Evolutionary conservation across 2,888 invertebrate genomes (phyloP).

Genomic region (Brachypterus glaber): DNA sequence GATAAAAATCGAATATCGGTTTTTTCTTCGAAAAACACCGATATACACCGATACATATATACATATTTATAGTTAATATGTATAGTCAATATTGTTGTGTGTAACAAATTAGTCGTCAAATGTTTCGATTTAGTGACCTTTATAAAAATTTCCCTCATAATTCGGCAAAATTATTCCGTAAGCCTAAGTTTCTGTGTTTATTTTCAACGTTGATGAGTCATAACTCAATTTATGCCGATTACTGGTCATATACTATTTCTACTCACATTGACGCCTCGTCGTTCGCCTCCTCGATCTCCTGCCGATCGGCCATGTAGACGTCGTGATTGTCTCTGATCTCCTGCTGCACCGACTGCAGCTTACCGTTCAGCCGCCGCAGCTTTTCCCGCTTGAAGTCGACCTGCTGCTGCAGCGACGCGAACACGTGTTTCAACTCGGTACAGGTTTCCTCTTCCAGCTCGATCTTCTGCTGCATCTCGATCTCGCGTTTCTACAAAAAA

Average conservation of each 20-base stretch:
- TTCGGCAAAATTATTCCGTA: no score
- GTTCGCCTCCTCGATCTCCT: constrained; percentile 84
- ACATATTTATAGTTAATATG: no score
- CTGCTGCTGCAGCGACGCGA: constrained; percentile 87
- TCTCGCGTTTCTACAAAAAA: constrained; percentile 46
- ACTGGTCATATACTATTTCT: no score
- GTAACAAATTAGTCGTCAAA: no score
- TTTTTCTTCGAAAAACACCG: background rate
- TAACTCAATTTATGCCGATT: no score
- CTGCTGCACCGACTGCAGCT: constrained; percentile 63
- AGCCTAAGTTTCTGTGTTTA: no score
- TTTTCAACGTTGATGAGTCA: no score
- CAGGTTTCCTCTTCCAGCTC: constrained; percentile 92
- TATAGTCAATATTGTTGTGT: no score
- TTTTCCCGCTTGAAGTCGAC: constrained; percentile 94
- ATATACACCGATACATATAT: background rate
- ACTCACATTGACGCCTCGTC: constrained; percentile 72
- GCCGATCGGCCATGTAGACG: constrained; percentile 82
- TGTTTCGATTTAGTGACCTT: no score
- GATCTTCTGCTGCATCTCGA: constrained; percentile 90
- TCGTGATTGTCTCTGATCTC: constrained; percentile 76
- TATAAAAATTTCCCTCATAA: no score
- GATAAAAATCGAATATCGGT: no score
- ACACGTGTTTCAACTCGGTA: constrained; percentile 82
- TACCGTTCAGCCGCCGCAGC: constrained; percentile 80